Evolutionary conservation across 1,140 invertebrate genomes (phyloP).

Genomic region (Nixonia krombeini): DNA sequence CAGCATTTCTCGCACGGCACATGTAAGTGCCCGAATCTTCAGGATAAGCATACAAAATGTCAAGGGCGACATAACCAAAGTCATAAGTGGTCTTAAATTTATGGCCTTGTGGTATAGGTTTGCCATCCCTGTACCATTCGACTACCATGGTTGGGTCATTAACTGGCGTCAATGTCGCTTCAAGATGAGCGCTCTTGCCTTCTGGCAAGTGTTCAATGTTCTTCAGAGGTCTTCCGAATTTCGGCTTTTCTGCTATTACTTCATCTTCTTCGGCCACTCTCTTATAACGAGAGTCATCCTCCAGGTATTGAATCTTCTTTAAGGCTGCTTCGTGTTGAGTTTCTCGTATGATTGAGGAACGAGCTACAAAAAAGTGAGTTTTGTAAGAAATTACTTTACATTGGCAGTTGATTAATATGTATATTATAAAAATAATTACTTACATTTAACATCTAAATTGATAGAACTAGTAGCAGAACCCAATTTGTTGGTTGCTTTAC

Average conservation of each 20-base stretch:
- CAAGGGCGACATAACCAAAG: constrained; percentile 95
- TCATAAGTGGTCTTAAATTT: constrained; percentile 95
- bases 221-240: constrained; percentile 89
- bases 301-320: constrained; percentile 92
- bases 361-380: constrained; percentile 73
- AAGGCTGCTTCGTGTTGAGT: constrained; percentile 95
- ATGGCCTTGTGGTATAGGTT: constrained; percentile 89
- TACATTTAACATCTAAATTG: constrained; percentile 85
- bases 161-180: constrained; percentile 94
- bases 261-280: constrained; percentile 80
- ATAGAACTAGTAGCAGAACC: constrained; percentile 87
- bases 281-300: constrained; percentile 87
- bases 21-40: constrained; percentile 97
- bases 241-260: constrained; percentile 85
- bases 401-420: too few relatives aligned
- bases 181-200: constrained; percentile 93
- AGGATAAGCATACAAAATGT: constrained; percentile 95
- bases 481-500: constrained; percentile 88
- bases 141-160: constrained; percentile 96
- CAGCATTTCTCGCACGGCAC: constrained; percentile 92
- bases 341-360: constrained; percentile 90
- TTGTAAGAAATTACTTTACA: neutral
- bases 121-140: constrained; percentile 95
- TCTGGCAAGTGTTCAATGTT: constrained; percentile 87
- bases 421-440: constrained; percentile 68